Conservation (phyloP, 1,140 invertebrate genomes). For the Scaptomyza hsui region DNA sequence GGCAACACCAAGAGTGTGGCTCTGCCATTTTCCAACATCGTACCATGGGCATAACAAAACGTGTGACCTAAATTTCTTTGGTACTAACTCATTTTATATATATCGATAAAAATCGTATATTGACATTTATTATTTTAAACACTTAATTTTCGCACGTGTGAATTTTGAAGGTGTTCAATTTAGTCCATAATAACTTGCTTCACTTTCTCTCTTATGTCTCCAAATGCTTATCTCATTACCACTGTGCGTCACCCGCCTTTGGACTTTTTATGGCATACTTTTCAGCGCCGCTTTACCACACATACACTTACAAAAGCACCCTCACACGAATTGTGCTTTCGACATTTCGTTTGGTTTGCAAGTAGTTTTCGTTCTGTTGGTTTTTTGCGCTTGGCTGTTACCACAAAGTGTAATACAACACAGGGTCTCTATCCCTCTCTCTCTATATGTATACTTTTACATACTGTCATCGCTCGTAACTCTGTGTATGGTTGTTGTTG, state of each 20-base stretch:
- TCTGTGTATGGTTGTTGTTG: background rate
- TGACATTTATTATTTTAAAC: no score
- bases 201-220: no score
- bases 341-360: slow-evolving; percentile 22
- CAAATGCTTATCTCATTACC: background rate
- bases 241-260: slow-evolving; percentile 2
- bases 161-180: no score
- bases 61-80: background rate
- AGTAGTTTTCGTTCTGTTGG: slow-evolving; percentile 11
- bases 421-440: background rate
- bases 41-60: background rate
- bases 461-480: background rate
- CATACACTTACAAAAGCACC: slow-evolving; percentile 1
- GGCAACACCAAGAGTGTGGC: slow-evolving; percentile 8
- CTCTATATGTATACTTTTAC: background rate
- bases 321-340: slow-evolving; percentile 4
- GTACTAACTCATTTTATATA: no score
- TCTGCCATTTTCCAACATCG: background rate
- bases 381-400: slow-evolving; percentile 20
- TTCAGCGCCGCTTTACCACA: slow-evolving; percentile 14
- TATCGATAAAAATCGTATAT: no score
- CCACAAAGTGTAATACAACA: slow-evolving; percentile 29
- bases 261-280: slow-evolving; percentile 31
- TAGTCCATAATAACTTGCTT: no score
- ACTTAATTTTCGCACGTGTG: no score